These are phyloP conservation scores for Solea senegalensis DNA, from an alignment of 2,113 vertebrate species.

Conservation along the genomic window DNA sequence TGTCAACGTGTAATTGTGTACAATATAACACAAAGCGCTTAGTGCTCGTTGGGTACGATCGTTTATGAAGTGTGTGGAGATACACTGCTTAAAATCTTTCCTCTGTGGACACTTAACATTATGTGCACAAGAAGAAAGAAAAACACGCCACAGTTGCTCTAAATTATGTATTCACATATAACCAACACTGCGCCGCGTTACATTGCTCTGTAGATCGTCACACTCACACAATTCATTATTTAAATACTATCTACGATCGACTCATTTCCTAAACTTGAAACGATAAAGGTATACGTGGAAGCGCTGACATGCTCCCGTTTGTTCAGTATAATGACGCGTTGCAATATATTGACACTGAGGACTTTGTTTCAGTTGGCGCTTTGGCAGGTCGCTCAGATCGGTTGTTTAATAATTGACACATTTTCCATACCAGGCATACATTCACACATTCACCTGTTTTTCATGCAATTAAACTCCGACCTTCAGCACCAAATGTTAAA, in stretches of 20 bases:
- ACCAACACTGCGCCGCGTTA: slow-evolving; percentile 14
- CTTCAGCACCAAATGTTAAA: slow-evolving; percentile 9
- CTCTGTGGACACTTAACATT: neutral
- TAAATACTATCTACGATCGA: slow-evolving; percentile 51
- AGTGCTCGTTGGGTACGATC: neutral
- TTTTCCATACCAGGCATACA: slow-evolving; percentile 35
- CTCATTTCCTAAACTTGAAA: slow-evolving; percentile 27
- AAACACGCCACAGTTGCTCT: slow-evolving; percentile 24
- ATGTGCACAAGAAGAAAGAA: slow-evolving; percentile 22
- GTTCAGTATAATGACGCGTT: neutral
- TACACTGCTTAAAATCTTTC: neutral
- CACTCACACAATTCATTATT: slow-evolving; percentile 60
- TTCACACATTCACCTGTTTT: slow-evolving; percentile 19
- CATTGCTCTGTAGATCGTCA: slow-evolving; percentile 28
- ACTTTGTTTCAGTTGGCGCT: slow-evolving; percentile 21
- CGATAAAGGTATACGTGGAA: neutral
- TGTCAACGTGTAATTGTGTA: neutral
- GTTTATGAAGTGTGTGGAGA: no score
- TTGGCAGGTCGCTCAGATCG: neutral
- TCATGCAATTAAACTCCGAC: slow-evolving; percentile 12
- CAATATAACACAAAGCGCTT: neutral
- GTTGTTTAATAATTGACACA: slow-evolving; percentile 49
- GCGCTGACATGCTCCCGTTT: neutral
- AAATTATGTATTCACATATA: slow-evolving; percentile 61
- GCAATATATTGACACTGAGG: slow-evolving; percentile 9